Conservation (phyloP, 2,888 invertebrate genomes). For the Pelosia muscerda region DNA sequence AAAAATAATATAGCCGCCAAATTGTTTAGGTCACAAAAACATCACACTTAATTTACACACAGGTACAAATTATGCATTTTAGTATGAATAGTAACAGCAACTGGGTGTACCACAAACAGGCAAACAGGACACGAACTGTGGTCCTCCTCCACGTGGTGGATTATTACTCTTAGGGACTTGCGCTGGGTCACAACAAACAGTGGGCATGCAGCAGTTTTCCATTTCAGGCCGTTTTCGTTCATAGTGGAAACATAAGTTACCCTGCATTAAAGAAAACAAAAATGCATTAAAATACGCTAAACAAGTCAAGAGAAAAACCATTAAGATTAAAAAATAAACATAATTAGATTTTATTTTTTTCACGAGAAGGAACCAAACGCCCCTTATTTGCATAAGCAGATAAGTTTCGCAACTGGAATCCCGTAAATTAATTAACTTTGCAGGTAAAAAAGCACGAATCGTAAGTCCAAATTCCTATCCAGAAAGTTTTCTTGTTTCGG, state of each 20-base stretch:
- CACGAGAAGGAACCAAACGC: conserved; percentile 50
- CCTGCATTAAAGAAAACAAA: conserved; percentile 62
- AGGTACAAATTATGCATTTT: not conserved
- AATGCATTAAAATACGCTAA: conserved; percentile 30
- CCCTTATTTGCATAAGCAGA: conserved; percentile 77
- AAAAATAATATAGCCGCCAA: conserved; percentile 65
- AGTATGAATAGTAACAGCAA: conserved; percentile 56
- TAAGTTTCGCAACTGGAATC: conserved; percentile 69
- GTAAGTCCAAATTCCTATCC: conserved; percentile 67
- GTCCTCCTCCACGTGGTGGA: not conserved
- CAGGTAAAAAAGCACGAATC: conserved; percentile 74
- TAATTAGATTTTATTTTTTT: conserved; percentile 36
- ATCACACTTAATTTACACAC: conserved; percentile 41
- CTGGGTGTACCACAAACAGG: conserved; percentile 40
- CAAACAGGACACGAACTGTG: conserved; percentile 56
- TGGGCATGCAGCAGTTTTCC: conserved; percentile 27
- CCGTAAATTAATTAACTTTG: conserved; percentile 80
- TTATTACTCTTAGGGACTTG: not conserved
- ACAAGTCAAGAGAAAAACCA: conserved; percentile 25
- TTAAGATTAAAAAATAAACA: too few species aligned
- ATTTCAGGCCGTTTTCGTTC: conserved; percentile 61
- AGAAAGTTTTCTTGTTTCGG: conserved; percentile 71
- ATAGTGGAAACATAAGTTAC: conserved; percentile 74
- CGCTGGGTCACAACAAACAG: conserved; percentile 8
- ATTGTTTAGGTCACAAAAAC: conserved; percentile 54